Conservation (phyloP, 2,113 vertebrate genomes). For the Pseudopodoces humilis region DNA sequence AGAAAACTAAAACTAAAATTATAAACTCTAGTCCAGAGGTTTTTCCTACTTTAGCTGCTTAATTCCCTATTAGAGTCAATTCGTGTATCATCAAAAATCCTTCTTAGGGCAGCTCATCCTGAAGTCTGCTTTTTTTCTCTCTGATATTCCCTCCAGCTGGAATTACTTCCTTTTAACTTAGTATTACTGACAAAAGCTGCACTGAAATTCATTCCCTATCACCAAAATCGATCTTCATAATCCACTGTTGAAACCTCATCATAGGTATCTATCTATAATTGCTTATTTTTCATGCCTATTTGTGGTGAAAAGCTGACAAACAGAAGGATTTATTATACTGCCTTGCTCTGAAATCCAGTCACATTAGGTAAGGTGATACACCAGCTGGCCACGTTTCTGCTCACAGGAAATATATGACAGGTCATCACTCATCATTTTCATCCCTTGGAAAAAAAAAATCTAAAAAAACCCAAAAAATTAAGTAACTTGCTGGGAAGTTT, state of each 20-base stretch:
- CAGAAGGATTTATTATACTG: not conserved
- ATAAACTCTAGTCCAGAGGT: not conserved
- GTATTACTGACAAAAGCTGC: not conserved
- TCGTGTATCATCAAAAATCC: slow-evolving; percentile 30
- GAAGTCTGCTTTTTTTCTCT: not conserved
- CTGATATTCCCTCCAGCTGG: not conserved
- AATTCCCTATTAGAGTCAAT: slow-evolving; percentile 30
- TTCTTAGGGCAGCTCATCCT: slow-evolving; percentile 32
- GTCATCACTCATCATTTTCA: not conserved
- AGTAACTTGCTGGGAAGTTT: not conserved
- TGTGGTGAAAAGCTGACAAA: not conserved
- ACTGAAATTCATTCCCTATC: not conserved
- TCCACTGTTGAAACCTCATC: not conserved
- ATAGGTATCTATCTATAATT: not conserved
- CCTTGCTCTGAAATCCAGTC: not conserved
- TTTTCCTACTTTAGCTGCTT: slow-evolving; percentile 25
- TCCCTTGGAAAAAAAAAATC: not conserved
- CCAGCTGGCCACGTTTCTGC: not conserved
- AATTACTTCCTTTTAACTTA: not conserved
- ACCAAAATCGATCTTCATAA: not conserved
- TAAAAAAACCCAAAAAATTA: not conserved
- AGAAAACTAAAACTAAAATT: slow-evolving; percentile 12
- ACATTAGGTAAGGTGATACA: not conserved
- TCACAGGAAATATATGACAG: not conserved
- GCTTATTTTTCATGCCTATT: not conserved